These are phyloP conservation scores for Myotis daubentonii DNA, from an alignment of 2,797 vertebrate species.

Conservation along the genomic window DNA sequence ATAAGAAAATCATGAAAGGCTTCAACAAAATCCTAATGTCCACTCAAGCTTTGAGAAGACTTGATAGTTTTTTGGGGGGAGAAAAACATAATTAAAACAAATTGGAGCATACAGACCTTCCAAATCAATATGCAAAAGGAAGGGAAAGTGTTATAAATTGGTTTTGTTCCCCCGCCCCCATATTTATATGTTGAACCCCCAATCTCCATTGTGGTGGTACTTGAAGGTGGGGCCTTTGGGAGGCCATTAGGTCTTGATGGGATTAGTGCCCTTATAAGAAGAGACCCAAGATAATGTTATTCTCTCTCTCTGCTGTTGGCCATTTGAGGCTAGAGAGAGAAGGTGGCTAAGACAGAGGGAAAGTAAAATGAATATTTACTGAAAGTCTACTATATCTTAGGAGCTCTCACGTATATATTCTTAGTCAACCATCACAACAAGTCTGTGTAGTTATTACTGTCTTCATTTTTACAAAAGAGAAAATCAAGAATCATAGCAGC, in stretches of 20 bases:
- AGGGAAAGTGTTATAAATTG: background rate
- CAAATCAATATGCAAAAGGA: constrained; percentile 33
- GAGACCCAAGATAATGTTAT: background rate
- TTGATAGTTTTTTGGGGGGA: background rate
- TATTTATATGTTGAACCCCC: background rate
- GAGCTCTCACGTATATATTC: constrained; percentile 4
- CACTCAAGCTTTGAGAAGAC: background rate
- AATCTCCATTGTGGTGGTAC: background rate
- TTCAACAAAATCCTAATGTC: background rate
- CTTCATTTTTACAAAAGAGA: constrained; percentile 17
- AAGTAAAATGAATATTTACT: constrained; percentile 35
- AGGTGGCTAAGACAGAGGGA: background rate
- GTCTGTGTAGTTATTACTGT: background rate
- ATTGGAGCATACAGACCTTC: constrained; percentile 18
- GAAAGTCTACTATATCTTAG: background rate
- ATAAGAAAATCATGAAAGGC: constrained; percentile 38
- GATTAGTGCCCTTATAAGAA: background rate
- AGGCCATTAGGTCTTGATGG: background rate
- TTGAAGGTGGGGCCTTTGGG: background rate
- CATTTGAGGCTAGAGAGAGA: background rate
- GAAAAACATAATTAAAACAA: constrained; percentile 26
- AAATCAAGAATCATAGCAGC: constrained; percentile 16
- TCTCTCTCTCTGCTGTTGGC: background rate
- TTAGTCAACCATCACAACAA: constrained; percentile 50
- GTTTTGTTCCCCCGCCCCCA: background rate